A percentile compares a stretch with the other conserved stretches of the same genome.
Conservation (phyloP, 2,888 invertebrate genomes). For the Epirrhoe alternata region DNA sequence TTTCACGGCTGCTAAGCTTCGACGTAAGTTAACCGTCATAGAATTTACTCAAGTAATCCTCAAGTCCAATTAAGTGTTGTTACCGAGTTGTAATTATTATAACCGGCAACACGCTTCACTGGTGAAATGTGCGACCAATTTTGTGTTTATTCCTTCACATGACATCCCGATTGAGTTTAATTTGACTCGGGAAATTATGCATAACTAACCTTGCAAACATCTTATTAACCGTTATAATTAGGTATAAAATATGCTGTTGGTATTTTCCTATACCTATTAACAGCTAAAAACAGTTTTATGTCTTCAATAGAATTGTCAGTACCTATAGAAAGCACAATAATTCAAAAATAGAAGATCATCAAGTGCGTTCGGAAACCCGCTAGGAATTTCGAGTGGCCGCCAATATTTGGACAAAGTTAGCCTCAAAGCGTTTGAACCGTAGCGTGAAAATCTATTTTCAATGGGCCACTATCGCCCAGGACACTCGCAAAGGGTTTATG, state of each 20-base stretch:
- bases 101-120: constrained; percentile 67
- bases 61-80: constrained; percentile 75
- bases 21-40: constrained; percentile 57
- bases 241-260: not conserved
- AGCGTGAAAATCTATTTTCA: constrained; percentile 85
- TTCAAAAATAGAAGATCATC: constrained; percentile 36
- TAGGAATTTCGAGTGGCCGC: constrained; percentile 48
- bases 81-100: constrained; percentile 69
- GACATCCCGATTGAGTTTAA: constrained; percentile 30
- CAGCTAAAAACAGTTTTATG: constrained; percentile 6
- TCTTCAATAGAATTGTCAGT: constrained; percentile 16
- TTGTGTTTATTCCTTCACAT: constrained; percentile 34
- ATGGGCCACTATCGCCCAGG: constrained; percentile 82
- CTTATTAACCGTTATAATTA: constrained; percentile 13
- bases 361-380: constrained; percentile 49
- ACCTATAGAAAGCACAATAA: constrained; percentile 16
- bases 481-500: constrained; percentile 78
- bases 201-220: constrained; percentile 12
- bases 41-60: constrained; percentile 74
- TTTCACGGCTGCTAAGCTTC: constrained; percentile 61
- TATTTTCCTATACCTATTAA: not conserved
- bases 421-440: constrained; percentile 69
- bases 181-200: constrained; percentile 7
- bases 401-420: constrained; percentile 77
- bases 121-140: constrained; percentile 50